Base-by-base conservation (phyloP, 2,888 invertebrate genomes). In the Xylocampa areola region DNA sequence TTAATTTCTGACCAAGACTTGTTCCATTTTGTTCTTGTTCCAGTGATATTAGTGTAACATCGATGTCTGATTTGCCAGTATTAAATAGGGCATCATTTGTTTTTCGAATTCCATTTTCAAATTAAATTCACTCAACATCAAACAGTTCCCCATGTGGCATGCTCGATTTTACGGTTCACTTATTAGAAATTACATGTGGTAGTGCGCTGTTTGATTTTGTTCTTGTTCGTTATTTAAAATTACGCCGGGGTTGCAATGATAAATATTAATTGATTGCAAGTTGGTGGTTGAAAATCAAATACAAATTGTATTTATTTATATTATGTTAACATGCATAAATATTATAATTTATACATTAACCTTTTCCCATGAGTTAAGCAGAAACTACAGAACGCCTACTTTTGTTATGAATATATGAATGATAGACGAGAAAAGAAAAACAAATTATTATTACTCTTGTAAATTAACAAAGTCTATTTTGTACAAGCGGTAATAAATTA, bases 121-220 rank as follows among this genome's bases (percentile, higher is more conserved):
- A 67, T 71, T 53, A 69, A 66, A 64, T 53, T 55, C 40, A 58
- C 39, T 50, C 30, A 39, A 45, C 62, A 66, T 76, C 60, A 73
- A 63, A 73, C 69, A 43, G 40, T 58, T 30, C 41, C 32, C 53
- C 47, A 41, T 57, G 40, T 30, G 54, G 52, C 49, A 62, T 39
- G 37, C 13, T 21, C 50, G 36, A 68, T 64, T 73, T 68, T 58
- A 68, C 64, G 58, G 61, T 68, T 75, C 61, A 73, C 40, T 63
- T 60, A 40, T 19, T 59, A 63, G 47, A 64, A 44, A 75, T 71
- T 60, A 55, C 57, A 55, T 39, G 36, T 53, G 33, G 47, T 37
- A 52, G 32, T 39, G 25, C 41, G 21, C 21, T 37, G 25, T 68
- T 58, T 58, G 29, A 69, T 66, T 58, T 66, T 11, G 17, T 45